Base-by-base conservation (phyloP, 2,113 vertebrate species). In the Polypterus bichir region DNA sequence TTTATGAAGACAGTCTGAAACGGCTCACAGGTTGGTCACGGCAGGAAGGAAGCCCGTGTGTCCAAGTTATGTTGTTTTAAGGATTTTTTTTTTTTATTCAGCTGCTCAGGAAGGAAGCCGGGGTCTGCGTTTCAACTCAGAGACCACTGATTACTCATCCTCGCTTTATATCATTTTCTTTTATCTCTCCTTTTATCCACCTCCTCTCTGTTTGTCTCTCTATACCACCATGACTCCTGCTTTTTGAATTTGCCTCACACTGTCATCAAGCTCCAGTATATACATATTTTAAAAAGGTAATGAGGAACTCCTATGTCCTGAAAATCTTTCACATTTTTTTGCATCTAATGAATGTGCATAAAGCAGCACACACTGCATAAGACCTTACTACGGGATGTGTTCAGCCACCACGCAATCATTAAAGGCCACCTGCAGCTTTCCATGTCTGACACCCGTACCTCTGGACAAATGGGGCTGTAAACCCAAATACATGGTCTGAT, bases 31-130 rank as follows among this genome's bases (percentile, higher is more conserved):
- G 66, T 63, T 62, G 71, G 70, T 68, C 71, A 70, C 64, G 44
- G 67, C 71, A 91, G 88, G 89, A 92, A 90, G 89, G 89, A 92
- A 90, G 82, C 80, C 70, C 83, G 80, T 60, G 74, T 72, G 77
- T 84, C 78, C 82, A 70, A 60, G 78, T 72, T 82, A 79, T 85
- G 83, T 88, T 86, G 86, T 90, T 87, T 81, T 86, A 87, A 86
- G 83, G 79, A 77, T 83, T 86, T 84, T 85, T 86, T 86, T 74
- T 69, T 79, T 87, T 86, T 79, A 83, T 86, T 82, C 85, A 76
- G 82, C 84, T 79, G 79, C 76, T 81, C 86, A 86, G 89, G 88
- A 91, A 91, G 85, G 86, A 91, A 91, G 88, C 83, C 77, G 83
- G 82, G 77, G 85, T 85, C 83, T 89, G 85, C 47, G 74, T 86